A percentile compares a stretch with the other conserved stretches of the same genome.
These are phyloP conservation scores for Lasius platythorax DNA, from an alignment of 2,888 invertebrate genomes.

Conservation along the genomic window DNA sequence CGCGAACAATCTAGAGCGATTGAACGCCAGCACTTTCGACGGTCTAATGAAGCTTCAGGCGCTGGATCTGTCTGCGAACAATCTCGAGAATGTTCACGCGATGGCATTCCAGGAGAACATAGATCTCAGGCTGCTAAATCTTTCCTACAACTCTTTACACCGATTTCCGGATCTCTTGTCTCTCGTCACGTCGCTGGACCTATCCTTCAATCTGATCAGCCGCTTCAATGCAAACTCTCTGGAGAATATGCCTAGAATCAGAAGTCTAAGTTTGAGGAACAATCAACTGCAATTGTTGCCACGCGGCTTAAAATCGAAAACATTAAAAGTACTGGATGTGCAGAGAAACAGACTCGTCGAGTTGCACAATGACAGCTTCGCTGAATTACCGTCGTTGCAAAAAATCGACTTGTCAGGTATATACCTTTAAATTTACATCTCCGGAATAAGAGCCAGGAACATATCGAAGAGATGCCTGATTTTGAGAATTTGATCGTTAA, in stretches of 20 bases:
- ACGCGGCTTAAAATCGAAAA: slow-evolving; percentile 88
- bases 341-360: slow-evolving; percentile 88
- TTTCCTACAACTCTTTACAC: slow-evolving; percentile 86
- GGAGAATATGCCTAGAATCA: slow-evolving; percentile 87
- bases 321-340: slow-evolving; percentile 88
- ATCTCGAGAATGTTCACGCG: slow-evolving; percentile 88
- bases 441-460: not conserved
- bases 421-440: not conserved
- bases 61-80: slow-evolving; percentile 91
- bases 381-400: slow-evolving; percentile 88
- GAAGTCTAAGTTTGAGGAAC: slow-evolving; percentile 89
- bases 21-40: slow-evolving; percentile 89
- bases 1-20: slow-evolving; percentile 88
- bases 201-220: slow-evolving; percentile 77
- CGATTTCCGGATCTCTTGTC: slow-evolving; percentile 76
- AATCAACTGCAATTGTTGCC: slow-evolving; percentile 90
- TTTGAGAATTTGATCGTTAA: not conserved
- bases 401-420: slow-evolving; percentile 88
- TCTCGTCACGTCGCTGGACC: slow-evolving; percentile 73
- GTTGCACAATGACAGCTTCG: slow-evolving; percentile 89
- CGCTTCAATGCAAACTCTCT: slow-evolving; percentile 70
- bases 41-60: slow-evolving; percentile 88
- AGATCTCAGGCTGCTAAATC: slow-evolving; percentile 88
- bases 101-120: slow-evolving; percentile 89
- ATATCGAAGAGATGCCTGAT: not conserved